Evolutionary conservation across 2,113 vertebrate species (phyloP), one percentile per base, ranked within the genome.

Genomic region (Malurus elegans): DNA sequence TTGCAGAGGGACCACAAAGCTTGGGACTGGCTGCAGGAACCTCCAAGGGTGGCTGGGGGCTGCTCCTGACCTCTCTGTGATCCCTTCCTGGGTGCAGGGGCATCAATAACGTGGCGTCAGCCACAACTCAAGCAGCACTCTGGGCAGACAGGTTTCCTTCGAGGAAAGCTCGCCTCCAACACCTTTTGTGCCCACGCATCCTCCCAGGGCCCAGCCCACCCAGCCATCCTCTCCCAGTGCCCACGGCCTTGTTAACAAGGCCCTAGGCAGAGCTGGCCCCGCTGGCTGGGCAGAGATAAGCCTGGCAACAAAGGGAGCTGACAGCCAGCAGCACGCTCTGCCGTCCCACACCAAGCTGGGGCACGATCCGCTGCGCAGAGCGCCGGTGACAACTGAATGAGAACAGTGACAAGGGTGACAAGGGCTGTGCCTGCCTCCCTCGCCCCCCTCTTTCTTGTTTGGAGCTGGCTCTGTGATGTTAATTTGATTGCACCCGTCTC

Each of bases 401-500:
- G 83, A 88, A 42, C 28, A 9, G 76, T 86, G 88, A 94, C 95
- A 94, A 90, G 69, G 71, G 94, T 89, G 65, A 79, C 80, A 80
- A 86, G 83, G 94, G 86, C 95, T 94, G 73, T 14, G 64, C 79
- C 70, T 14, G 31, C 88, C 92, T 74, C 86, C 95, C 96, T 90
- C 31, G 0, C 86, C 58, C 96, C 93, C 81, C 88, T 79, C 69
- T 23, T 58, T 72, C 96, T 96, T 91, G 96, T 93, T 80, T 88
- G 95, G 96, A 95, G 97, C 90, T 14, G 24, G 95, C 95, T 96
- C 94, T 71, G 32, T 67, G 86, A 97, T 72, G 61, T 83, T 98
- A 97, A 98, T 98, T 97, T 96, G 98, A 97, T 97, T 95, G 97
- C 95, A 67, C 96, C 96, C 85, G 13, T 96, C 97, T 85, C 58